Conservation (phyloP, 2,888 invertebrate genomes). For the Celastrina argiolus region DNA sequence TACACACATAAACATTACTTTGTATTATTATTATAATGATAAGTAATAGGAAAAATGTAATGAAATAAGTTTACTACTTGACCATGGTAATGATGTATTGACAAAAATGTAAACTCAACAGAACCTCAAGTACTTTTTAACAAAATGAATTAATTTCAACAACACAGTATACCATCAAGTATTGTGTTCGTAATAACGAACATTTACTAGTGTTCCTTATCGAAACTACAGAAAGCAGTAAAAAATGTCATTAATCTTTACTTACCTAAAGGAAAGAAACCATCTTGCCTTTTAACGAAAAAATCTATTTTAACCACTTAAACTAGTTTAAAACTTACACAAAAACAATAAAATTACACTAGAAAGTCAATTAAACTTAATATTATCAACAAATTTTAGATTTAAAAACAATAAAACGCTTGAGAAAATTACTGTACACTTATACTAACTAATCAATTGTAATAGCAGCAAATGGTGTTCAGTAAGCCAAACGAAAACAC, state of each 20-base stretch:
- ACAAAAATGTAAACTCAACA: background rate
- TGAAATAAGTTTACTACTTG: background rate
- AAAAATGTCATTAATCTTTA: constrained; percentile 35
- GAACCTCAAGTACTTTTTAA: background rate
- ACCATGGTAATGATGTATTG: background rate
- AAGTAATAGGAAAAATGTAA: background rate
- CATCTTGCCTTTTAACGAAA: constrained; percentile 44
- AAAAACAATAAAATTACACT: constrained; percentile 47
- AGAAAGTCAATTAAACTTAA: constrained; percentile 45
- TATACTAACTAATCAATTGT: constrained; percentile 47
- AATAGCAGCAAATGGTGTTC: constrained; percentile 44
- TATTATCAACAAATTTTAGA: constrained; percentile 40
- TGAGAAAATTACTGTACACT: constrained; percentile 40
- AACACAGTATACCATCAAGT: background rate
- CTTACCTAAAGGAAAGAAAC: constrained; percentile 46
- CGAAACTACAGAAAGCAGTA: constrained; percentile 39
- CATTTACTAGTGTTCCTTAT: constrained; percentile 42
- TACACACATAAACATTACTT: too few species aligned
- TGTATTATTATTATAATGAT: background rate
- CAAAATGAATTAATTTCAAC: background rate
- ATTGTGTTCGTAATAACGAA: constrained; percentile 19
- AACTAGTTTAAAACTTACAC: constrained; percentile 46
- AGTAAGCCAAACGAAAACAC: constrained; percentile 50
- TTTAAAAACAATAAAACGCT: constrained; percentile 43
- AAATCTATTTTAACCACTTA: constrained; percentile 33